phyloP scores from a whole-genome alignment of 2,113 vertebrate species.

The Scomber japonicus region DNA sequence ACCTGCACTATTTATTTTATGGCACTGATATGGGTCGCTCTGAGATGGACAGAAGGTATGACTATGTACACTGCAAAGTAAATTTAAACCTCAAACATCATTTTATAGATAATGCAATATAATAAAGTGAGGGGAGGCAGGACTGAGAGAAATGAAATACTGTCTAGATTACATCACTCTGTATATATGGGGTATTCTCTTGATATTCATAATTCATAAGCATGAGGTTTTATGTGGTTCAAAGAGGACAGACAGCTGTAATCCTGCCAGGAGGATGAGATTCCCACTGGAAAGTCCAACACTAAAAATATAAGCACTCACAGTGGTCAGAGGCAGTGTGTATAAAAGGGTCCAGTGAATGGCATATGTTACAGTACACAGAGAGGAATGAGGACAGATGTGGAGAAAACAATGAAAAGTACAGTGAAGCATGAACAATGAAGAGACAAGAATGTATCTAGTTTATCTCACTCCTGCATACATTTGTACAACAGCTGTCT shows the following conservation, averaged over 20 bases:
- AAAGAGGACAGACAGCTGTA: conserved; percentile 1
- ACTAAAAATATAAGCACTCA: conserved; percentile 28
- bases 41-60: too few species aligned
- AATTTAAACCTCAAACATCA: too few species aligned
- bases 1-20: too few species aligned
- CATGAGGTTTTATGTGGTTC: neutral
- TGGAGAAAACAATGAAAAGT: neutral
- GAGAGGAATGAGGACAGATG: neutral
- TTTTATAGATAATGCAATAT: too few species aligned
- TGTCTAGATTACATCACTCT: neutral
- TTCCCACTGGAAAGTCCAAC: conserved; percentile 13
- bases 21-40: too few species aligned
- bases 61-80: too few species aligned
- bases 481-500: too few species aligned
- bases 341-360: neutral
- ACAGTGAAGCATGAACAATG: neutral
- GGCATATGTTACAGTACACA: neutral
- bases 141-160: too few species aligned
- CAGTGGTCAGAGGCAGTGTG: neutral
- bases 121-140: too few species aligned
- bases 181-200: neutral
- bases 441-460: neutral
- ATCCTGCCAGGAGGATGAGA: conserved; percentile 6
- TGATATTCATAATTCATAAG: conserved; percentile 17
- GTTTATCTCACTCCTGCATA: too few species aligned